Percentiles rank a stretch among this genome's conserved stretches.
Conservation (phyloP, 2,888 invertebrate genomes). For the Cerastis leucographa region DNA sequence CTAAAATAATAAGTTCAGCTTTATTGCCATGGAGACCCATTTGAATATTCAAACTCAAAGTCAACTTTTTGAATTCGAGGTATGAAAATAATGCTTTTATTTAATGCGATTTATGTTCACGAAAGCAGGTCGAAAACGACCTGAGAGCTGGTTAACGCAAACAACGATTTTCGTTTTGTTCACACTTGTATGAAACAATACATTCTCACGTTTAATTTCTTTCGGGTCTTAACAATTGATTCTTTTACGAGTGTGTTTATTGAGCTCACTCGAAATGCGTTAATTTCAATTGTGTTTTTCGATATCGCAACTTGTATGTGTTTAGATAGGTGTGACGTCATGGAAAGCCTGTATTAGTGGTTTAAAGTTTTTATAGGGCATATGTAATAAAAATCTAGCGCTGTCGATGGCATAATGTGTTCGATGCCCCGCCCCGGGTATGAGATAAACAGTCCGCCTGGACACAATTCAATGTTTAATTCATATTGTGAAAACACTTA, state of each 20-base stretch:
- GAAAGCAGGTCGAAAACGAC: conserved; percentile 89
- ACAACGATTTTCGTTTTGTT: conserved; percentile 87
- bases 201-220: conserved; percentile 91
- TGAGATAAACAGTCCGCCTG: conserved; percentile 76
- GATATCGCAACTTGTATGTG: conserved; percentile 68
- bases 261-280: conserved; percentile 86
- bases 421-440: conserved; percentile 75
- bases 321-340: conserved; percentile 59
- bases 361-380: conserved; percentile 59
- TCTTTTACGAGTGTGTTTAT: conserved; percentile 90
- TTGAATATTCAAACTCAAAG: conserved; percentile 71
- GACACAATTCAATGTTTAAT: conserved; percentile 80
- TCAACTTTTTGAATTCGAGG: conserved; percentile 81
- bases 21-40: conserved; percentile 74
- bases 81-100: conserved; percentile 86
- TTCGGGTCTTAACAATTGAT: conserved; percentile 88
- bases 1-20: conserved; percentile 72
- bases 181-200: conserved; percentile 89
- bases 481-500: conserved; percentile 82
- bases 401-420: conserved; percentile 75
- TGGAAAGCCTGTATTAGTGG: conserved; percentile 28
- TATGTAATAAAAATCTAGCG: conserved; percentile 68
- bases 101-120: conserved; percentile 88
- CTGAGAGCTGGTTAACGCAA: conserved; percentile 88
- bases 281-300: conserved; percentile 84